Evolutionary conservation across 2,888 invertebrate species (phyloP).

Genomic region (Eulithis testata): DNA sequence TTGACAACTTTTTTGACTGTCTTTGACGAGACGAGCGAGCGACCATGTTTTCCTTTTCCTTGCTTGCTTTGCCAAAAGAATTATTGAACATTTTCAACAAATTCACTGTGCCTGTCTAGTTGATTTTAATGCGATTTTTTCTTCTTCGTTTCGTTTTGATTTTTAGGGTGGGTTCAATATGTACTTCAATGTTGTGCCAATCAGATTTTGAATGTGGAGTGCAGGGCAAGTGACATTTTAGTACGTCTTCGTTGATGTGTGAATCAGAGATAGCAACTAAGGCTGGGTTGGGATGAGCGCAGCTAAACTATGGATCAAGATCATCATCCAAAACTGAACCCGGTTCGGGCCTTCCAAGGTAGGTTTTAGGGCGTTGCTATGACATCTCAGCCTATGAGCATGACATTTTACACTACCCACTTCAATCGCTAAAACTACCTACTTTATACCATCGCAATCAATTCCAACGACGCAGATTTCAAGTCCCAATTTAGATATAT

Average conservation of each 20-base stretch:
- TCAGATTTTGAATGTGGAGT: conserved; percentile 10
- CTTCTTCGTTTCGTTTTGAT: conserved; percentile 1
- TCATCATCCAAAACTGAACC: conserved; percentile 73
- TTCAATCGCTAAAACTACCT: neutral
- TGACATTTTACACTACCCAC: too few species aligned
- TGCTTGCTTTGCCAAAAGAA: too few species aligned
- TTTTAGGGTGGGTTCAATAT: neutral
- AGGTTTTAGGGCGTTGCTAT: neutral
- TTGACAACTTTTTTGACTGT: too few species aligned
- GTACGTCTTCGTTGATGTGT: conserved; percentile 24
- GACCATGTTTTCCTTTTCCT: too few species aligned
- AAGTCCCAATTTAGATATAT: too few species aligned
- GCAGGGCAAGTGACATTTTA: conserved; percentile 35
- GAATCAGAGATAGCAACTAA: conserved; percentile 22
- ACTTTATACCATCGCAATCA: neutral
- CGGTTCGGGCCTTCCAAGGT: conserved; percentile 79
- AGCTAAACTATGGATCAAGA: conserved; percentile 65
- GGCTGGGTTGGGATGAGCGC: conserved; percentile 22
- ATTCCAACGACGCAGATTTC: neutral
- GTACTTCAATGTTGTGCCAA: conserved; percentile 4
- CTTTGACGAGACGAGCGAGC: too few species aligned
- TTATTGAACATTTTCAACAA: too few species aligned
- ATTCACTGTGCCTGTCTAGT: too few species aligned
- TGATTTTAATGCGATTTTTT: neutral
- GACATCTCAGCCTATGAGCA: neutral